Evolutionary conservation across 1,140 invertebrate genomes (phyloP), one percentile per base, ranked within the genome.

Genomic region (Hyphantria cunea): DNA sequence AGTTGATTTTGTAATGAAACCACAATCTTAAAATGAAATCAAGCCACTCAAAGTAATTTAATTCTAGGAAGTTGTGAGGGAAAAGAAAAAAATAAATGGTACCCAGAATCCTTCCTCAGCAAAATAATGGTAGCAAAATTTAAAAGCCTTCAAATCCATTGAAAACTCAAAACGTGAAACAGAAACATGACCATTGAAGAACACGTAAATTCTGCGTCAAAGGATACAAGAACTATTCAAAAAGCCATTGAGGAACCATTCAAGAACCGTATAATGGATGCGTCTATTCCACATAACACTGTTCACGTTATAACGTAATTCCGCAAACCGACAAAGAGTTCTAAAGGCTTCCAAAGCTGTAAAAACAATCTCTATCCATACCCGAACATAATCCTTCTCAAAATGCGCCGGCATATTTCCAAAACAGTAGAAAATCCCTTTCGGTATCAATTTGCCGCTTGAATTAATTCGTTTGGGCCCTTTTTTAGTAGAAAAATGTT

Each of bases 361-460:
- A 90, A 89, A 90, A 90, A 90, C 86, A 90, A 90, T 83, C 80
- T 70, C 9, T 7, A 67, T 64, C 79, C 82, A 83, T 78, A 66
- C 72, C 76, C 67, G 58, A 77, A 80, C 68, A 65, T 87, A 90
- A 90, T 87, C 87, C 87, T 75, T 76, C 78, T 78, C 79, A 84
- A 85, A 82, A 78, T 73, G 69, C 55, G 64, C 80, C 83, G 84
- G 78, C 72, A 34, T 90, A 85, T 90, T 90, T 87, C 76, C 76
- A 88, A 90, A 90, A 90, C 85, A 90, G 87, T 81, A 87, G 85
- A 83, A 80, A 88, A 80, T 80, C 82, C 82, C 77, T 83, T 88
- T 87, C 78, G 81, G 82, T 84, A 86, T 66, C 82, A 81, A 88
- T 90, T 87, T 90, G 79, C 80, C 84, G 87, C 82, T 67, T 80